Base-by-base conservation (phyloP, 2,113 vertebrate genomes). In the Siphamia tubifer region DNA sequence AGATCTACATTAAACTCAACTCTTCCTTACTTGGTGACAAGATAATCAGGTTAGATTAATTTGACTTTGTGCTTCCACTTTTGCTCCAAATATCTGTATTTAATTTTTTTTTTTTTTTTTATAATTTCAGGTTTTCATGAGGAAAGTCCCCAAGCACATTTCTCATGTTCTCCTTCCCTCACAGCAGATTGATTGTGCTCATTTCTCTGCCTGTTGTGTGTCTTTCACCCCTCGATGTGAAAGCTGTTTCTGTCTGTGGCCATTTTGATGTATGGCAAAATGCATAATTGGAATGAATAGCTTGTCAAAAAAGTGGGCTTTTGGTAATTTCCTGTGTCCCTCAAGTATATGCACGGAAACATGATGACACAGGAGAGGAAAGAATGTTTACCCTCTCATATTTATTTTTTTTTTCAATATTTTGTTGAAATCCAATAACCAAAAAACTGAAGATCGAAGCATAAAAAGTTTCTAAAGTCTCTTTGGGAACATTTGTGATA, bases 221-320 rank as follows among this genome's bases (percentile, higher is more conserved):
- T 55, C 36, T 62, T 39, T 58, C 62, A 58, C 2, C n/a, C 27
- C 47, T 2, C 10, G 16, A 23, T 1, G 15, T 1, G n/a, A 40
- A 38, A 30, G 47, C 31, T 48, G 45, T 61, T 58, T 60, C 21
- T 62, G 5, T 51, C 31, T 25, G 5, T 23, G 17, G 44, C 9
- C 32, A 17, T 40, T 61, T 56, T 74, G 28, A 74, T 27, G 21
- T 38, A 53, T 49, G 60, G 51, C 51, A 12, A 15, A 27, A 55
- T 49, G 32, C 67, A 27, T 81, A 55, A 81, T 79, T 72, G 58
- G 52, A 68, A 87, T 25, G 31, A 77, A 84, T 81, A 52, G 48
- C 75, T 70, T 81, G 77, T 85, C 73, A 74, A 31, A 77, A 62
- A 42, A 21, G 12, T 27, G 45, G 11, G 12, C 52, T n/a, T 57